Conservation (phyloP, 1,140 invertebrate genomes). For the Vanessa tameamea region DNA sequence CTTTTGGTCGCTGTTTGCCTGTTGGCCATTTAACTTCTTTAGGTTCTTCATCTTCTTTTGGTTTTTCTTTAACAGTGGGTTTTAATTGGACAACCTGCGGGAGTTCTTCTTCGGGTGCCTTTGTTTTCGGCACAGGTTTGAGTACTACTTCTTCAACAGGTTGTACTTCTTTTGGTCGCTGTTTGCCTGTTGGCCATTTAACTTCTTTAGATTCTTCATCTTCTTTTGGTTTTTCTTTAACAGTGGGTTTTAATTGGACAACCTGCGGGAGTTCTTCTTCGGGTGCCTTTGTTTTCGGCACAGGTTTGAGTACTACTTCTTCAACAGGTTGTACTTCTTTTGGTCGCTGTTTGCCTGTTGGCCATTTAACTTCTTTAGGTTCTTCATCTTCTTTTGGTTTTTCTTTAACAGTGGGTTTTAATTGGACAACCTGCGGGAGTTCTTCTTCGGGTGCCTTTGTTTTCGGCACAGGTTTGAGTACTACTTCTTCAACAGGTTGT, state of each 20-base stretch:
- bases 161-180: not conserved
- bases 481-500: slow-evolving; percentile 65
- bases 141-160: too few relatives aligned
- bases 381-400: slow-evolving; percentile 22
- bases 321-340: slow-evolving; percentile 28
- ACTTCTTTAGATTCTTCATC: slow-evolving; percentile 52
- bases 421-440: slow-evolving; percentile 36
- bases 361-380: too few relatives aligned
- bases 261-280: slow-evolving; percentile 37
- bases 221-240: slow-evolving; percentile 54
- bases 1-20: slow-evolving; percentile 34
- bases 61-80: not conserved
- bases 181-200: slow-evolving; percentile 7
- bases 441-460: slow-evolving; percentile 46
- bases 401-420: slow-evolving; percentile 41
- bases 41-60: not conserved
- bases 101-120: too few relatives aligned
- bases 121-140: too few relatives aligned
- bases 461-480: slow-evolving; percentile 34
- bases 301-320: slow-evolving; percentile 47
- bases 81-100: slow-evolving; percentile 28
- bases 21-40: slow-evolving; percentile 35
- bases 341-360: not conserved
- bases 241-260: slow-evolving; percentile 10
- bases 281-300: slow-evolving; percentile 43